Conservation (phyloP, 2,113 vertebrate genomes). For the Erythrocebus patas region DNA sequence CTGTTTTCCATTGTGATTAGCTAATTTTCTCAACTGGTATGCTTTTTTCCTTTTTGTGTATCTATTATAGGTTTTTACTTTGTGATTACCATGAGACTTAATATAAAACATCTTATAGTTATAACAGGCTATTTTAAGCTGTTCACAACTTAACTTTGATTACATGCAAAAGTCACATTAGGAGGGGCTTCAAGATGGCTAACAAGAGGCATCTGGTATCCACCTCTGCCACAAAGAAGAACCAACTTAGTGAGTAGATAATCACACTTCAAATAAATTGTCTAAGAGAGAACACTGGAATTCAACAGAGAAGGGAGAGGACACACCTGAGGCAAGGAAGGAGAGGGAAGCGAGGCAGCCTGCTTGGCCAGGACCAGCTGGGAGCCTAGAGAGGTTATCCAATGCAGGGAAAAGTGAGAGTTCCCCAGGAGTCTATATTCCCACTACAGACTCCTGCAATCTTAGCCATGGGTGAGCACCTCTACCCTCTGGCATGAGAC, state of each 20-base stretch:
- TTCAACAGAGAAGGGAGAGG: neutral
- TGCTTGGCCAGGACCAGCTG: neutral
- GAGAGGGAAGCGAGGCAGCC: neutral
- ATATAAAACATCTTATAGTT: neutral
- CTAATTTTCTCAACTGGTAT: neutral
- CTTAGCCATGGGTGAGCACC: neutral
- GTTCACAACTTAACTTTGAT: neutral
- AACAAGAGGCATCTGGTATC: neutral
- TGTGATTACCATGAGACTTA: neutral
- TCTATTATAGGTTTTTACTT: neutral
- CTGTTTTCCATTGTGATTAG: neutral
- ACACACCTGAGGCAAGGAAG: neutral
- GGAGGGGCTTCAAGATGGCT: neutral
- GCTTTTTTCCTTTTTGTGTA: neutral
- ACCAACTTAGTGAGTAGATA: neutral
- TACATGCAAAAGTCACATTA: neutral
- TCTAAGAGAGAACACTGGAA: neutral
- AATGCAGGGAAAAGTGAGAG: neutral
- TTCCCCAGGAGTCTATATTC: neutral
- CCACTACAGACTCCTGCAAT: neutral
- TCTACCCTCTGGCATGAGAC: neutral
- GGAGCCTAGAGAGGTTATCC: neutral
- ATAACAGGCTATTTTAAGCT: neutral
- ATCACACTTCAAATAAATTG: neutral
- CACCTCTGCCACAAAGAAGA: neutral